Evolutionary conservation across 2,888 invertebrate species (phyloP).

Genomic region (Trypoxylon attenuatum): DNA sequence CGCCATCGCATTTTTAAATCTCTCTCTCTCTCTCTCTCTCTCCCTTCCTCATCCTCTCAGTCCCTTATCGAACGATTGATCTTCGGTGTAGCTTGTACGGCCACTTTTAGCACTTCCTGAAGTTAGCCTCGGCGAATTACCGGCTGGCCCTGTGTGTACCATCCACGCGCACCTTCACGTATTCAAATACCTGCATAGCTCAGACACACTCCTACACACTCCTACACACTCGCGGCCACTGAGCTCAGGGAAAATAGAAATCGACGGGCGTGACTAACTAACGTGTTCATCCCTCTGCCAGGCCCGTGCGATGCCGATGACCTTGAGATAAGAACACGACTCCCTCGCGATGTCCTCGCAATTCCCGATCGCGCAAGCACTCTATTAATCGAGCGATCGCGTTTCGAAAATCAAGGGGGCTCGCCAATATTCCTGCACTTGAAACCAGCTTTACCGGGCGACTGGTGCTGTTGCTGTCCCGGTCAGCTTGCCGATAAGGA

Average conservation of each 20-base stretch:
- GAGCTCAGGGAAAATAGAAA: conserved; percentile 19
- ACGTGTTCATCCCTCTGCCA: conserved; percentile 38
- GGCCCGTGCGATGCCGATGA: conserved; percentile 37
- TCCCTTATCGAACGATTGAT: background rate
- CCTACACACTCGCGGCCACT: background rate
- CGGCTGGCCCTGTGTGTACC: too few species aligned
- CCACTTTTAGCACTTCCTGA: background rate
- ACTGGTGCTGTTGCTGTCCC: conserved; percentile 3
- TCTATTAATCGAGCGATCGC: conserved; percentile 33
- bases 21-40: background rate
- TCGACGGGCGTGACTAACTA: conserved; percentile 19
- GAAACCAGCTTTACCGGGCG: conserved; percentile 45
- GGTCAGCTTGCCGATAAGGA: conserved; percentile 38
- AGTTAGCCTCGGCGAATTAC: background rate
- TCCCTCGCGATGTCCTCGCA: conserved; percentile 12
- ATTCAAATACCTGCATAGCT: too few species aligned
- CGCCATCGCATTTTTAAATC: background rate
- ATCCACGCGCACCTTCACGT: too few species aligned
- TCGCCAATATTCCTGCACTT: conserved; percentile 24
- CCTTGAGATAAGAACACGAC: conserved; percentile 34
- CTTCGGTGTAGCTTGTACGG: background rate
- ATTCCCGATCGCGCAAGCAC: conserved; percentile 10
- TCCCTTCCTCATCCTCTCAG: background rate
- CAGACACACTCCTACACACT: background rate
- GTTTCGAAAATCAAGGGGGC: conserved; percentile 50